Conservation (phyloP, 2,113 vertebrate genomes). For the Oreotrochilus melanogaster region DNA sequence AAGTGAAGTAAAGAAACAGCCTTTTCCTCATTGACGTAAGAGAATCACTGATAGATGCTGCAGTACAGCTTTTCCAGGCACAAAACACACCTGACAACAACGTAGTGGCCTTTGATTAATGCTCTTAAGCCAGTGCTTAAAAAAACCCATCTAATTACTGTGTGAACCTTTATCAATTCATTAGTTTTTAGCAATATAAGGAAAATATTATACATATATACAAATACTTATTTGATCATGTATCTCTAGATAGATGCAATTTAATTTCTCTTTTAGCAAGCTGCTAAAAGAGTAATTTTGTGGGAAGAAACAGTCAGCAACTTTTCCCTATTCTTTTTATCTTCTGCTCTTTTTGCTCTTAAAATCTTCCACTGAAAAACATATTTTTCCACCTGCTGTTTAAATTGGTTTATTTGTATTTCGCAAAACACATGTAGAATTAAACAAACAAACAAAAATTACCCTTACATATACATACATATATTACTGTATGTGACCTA, state of each 20-base stretch:
- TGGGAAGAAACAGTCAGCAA: neutral
- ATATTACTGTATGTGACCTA: neutral
- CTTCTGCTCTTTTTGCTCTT: slow-evolving; percentile 5
- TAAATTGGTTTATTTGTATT: neutral
- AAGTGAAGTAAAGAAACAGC: neutral
- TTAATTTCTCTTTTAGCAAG: slow-evolving; percentile 6
- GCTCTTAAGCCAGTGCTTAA: neutral
- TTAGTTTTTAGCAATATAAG: neutral
- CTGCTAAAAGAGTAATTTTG: neutral
- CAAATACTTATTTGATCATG: neutral
- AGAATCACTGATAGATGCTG: neutral
- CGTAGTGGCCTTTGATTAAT: neutral
- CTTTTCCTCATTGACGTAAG: neutral
- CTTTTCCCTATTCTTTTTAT: slow-evolving; percentile 1
- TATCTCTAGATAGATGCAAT: neutral
- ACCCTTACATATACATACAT: neutral
- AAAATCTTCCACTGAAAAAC: slow-evolving; percentile 70
- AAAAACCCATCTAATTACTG: neutral
- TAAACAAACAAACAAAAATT: neutral
- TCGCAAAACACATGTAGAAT: slow-evolving; percentile 10
- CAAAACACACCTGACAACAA: slow-evolving; percentile 21
- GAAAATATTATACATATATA: neutral
- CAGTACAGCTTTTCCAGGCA: slow-evolving; percentile 20
- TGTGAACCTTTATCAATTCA: neutral
- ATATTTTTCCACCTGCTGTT: slow-evolving; percentile 52